A percentile compares a stretch with the other conserved stretches of the same genome.
Evolutionary conservation across 1,140 invertebrate species (phyloP).

Genomic region (Tetramorium alpestre): DNA sequence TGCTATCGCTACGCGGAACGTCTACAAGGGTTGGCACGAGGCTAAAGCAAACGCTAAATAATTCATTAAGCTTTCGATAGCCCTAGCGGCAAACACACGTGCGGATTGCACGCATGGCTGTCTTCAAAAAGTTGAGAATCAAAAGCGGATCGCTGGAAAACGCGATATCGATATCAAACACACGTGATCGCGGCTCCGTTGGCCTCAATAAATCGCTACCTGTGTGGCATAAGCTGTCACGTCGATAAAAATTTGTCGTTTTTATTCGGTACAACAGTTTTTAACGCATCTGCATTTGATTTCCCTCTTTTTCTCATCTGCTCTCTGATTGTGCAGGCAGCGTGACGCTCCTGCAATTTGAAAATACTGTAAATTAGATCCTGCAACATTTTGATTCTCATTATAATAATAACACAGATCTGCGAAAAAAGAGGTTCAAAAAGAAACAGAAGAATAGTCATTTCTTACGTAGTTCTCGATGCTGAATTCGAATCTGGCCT

Average conservation of each 20-base stretch:
- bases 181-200: slow-evolving; percentile 34
- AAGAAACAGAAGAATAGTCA: too few relatives aligned
- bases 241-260: slow-evolving; percentile 25
- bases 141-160: slow-evolving; percentile 47
- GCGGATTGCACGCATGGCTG: slow-evolving; percentile 46
- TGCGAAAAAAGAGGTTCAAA: too few relatives aligned
- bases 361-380: background rate
- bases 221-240: slow-evolving; percentile 26
- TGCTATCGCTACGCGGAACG: slow-evolving; percentile 12
- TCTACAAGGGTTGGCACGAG: slow-evolving; percentile 33
- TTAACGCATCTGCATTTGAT: background rate
- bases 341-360: background rate
- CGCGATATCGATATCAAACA: slow-evolving; percentile 47
- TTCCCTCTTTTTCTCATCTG: background rate
- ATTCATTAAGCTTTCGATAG: slow-evolving; percentile 53
- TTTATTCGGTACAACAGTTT: slow-evolving; percentile 18
- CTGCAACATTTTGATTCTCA: background rate
- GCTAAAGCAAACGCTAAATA: slow-evolving; percentile 50
- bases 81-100: slow-evolving; percentile 9
- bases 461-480: too few relatives aligned
- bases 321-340: background rate
- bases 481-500: too few relatives aligned
- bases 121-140: slow-evolving; percentile 40
- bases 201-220: slow-evolving; percentile 40
- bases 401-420: too few relatives aligned